Percentiles rank a stretch among this genome's conserved stretches.
Evolutionary conservation across 2,113 vertebrate species (phyloP).

Genomic region (Phalacrocorax brasilianus): DNA sequence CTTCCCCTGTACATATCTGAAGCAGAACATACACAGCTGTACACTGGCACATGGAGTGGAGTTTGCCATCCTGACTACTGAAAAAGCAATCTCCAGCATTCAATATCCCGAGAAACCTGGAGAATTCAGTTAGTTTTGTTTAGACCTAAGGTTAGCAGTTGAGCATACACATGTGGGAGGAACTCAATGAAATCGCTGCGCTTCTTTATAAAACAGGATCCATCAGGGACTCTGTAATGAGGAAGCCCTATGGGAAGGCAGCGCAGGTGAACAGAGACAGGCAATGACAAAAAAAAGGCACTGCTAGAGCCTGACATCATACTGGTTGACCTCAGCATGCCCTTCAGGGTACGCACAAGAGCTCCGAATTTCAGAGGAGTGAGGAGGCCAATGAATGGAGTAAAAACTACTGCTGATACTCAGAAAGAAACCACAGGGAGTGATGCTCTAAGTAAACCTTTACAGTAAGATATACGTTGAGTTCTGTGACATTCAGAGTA

Average conservation of each 20-base stretch:
- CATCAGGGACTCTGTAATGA: rapidly evolving
- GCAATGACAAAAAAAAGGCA: neutral
- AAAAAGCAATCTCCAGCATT: neutral
- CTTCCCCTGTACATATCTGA: neutral
- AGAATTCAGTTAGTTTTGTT: neutral
- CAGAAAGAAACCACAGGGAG: neutral
- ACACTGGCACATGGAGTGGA: neutral
- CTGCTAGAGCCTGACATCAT: neutral
- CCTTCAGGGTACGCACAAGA: neutral
- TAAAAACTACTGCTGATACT: neutral
- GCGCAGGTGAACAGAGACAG: neutral
- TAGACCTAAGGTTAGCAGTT: neutral
- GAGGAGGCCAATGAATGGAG: neutral
- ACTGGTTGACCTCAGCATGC: neutral
- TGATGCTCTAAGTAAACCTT: neutral
- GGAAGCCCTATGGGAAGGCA: neutral
- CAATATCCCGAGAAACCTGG: neutral
- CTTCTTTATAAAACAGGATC: neutral
- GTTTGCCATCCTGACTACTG: neutral
- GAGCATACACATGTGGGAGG: neutral
- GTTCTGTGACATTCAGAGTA: neutral
- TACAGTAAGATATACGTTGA: rapidly evolving
- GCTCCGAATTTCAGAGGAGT: neutral
- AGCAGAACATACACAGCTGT: neutral
- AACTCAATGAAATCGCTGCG: rapidly evolving